Evolutionary conservation across 1,140 invertebrate genomes (phyloP), one percentile per base, ranked within the genome.

Genomic region (Pogonus chalceus): DNA sequence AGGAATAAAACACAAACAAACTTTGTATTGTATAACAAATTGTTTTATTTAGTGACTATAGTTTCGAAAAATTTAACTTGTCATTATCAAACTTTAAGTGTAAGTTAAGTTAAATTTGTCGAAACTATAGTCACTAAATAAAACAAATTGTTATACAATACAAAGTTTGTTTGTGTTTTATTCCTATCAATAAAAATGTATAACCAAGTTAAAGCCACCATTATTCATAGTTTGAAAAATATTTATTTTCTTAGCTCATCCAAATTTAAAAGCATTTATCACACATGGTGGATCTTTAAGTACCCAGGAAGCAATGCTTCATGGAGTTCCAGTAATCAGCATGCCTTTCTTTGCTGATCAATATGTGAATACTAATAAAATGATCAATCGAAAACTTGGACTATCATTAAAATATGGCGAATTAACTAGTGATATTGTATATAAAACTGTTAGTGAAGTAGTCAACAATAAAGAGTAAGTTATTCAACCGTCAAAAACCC

Each of bases 281-380:
- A 62, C 59, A 14, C 76, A 78, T 58, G 66, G 70, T 43, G 75
- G 77, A 2, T 59, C 66, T 20, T 61, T 73, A 22, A 71, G 72
- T 47, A 71, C 68, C 10, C 62, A 69, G 24, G 76, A 79, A 66
- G 68, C 72, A 2, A 60, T 73, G 2, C 68, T 66, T 51, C 66
- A 70, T 56, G 73, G 70, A 3, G 68, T 75, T 2, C 76, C 76
- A 1, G 56, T 77, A 3, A 57, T 79, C 21, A 69, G 66, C 1
- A 60, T 78, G 10, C 77, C 76, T 1, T 63, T 79, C 20, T 66
- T 69, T 37, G 60, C 62, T 16, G 76, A 79, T 57, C 69, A 72
- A 47, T 43, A 61, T 18, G 37, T 54, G 16, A 66, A 61, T 20
- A 55, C 58, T 16, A 23, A 55, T 20, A 55, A 58, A 16, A 43